phyloP scores from a whole-genome alignment of 2,797 vertebrate species.

The Molothrus ater region DNA sequence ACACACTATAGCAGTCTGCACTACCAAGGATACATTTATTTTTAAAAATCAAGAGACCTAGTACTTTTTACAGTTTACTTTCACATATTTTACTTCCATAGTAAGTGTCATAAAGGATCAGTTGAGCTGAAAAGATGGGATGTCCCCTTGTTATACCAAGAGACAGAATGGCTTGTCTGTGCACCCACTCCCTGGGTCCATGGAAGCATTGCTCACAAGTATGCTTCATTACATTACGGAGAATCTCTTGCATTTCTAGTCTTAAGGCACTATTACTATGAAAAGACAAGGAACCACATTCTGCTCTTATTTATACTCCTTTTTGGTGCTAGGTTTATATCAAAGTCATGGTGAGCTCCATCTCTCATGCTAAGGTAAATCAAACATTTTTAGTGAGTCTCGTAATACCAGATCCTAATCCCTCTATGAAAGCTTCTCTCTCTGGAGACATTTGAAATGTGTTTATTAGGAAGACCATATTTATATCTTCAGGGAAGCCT shows the following conservation, averaged over 20 bases:
- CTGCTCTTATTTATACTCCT: neutral
- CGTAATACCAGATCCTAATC: neutral
- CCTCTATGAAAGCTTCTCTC: slow-evolving; percentile 12
- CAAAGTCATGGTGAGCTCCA: slow-evolving; percentile 1
- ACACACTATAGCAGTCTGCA: neutral
- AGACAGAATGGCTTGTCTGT: neutral
- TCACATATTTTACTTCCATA: neutral
- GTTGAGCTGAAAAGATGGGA: neutral
- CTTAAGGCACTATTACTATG: slow-evolving; percentile 8
- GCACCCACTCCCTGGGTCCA: neutral
- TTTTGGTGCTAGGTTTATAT: neutral
- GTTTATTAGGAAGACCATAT: slow-evolving; percentile 56
- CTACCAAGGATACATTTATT: neutral
- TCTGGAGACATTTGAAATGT: slow-evolving; percentile 50
- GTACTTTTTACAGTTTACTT: slow-evolving; percentile 31
- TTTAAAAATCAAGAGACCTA: neutral
- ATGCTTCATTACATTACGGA: neutral
- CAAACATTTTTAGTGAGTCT: slow-evolving; percentile 23
- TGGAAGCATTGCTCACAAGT: neutral
- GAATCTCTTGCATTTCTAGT: neutral
- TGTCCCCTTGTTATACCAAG: neutral
- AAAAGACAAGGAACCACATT: neutral
- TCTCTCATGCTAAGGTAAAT: slow-evolving; percentile 31
- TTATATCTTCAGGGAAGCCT: slow-evolving; percentile 66
- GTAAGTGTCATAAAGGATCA: neutral